Conservation (phyloP, 2,797 vertebrate genomes). For the Galago senegalensis region DNA sequence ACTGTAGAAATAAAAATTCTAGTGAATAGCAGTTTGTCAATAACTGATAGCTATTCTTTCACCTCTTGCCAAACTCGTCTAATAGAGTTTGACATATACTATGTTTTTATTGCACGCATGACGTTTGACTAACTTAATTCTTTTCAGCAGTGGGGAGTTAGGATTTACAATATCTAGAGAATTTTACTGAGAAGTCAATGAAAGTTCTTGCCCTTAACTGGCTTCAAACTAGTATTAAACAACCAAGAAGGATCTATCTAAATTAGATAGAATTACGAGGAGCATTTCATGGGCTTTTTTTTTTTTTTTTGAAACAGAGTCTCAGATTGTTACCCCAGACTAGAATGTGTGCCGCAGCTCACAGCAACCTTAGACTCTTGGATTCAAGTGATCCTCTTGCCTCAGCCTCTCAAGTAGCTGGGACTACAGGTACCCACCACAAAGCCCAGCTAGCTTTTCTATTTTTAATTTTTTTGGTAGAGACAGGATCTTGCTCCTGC, state of each 20-base stretch:
- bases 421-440: too few species aligned
- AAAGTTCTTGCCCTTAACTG: not conserved
- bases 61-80: not conserved
- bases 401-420: too few species aligned
- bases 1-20: slow-evolving; percentile 43
- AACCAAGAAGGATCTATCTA: slow-evolving; percentile 37
- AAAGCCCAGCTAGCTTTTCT: too few species aligned
- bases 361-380: too few species aligned
- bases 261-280: slow-evolving; percentile 46
- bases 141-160: slow-evolving; percentile 21
- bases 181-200: slow-evolving; percentile 20
- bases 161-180: slow-evolving; percentile 40
- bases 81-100: not conserved
- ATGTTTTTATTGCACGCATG: not conserved
- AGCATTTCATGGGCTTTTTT: slow-evolving; percentile 20
- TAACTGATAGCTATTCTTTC: slow-evolving; percentile 47
- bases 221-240: slow-evolving; percentile 45
- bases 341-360: too few species aligned
- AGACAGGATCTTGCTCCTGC: too few species aligned
- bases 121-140: slow-evolving; percentile 32
- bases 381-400: too few species aligned
- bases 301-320: too few species aligned
- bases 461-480: too few species aligned
- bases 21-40: not conserved
- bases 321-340: too few species aligned